These are phyloP conservation scores for Burhinus oedicnemus DNA, from an alignment of 2,113 vertebrate species.

Conservation along the genomic window DNA sequence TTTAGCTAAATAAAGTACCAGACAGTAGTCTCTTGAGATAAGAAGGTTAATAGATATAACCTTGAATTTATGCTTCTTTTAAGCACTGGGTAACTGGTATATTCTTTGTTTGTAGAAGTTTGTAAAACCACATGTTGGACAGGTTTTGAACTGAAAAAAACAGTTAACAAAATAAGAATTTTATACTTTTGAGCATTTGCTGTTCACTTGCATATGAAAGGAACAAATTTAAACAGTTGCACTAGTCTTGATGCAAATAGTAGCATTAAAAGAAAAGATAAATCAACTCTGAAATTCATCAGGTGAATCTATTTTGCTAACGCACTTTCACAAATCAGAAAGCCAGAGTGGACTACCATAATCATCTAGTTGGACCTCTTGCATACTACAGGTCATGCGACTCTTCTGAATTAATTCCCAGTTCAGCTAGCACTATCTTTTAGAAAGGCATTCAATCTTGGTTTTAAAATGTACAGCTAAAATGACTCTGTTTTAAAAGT, in stretches of 20 bases:
- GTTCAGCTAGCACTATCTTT: not conserved
- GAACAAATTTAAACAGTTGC: not conserved
- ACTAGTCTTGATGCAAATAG: not conserved
- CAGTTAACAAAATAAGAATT: not conserved
- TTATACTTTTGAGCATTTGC: not conserved
- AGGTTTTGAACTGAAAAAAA: not conserved
- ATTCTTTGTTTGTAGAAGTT: not conserved
- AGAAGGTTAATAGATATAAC: not conserved
- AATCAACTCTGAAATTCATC: not conserved
- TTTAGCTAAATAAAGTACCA: slow-evolving; percentile 31
- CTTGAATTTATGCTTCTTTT: slow-evolving; percentile 7
- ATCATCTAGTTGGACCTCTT: not conserved
- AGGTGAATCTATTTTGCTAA: not conserved
- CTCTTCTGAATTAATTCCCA: slow-evolving; percentile 12
- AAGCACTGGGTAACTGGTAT: not conserved
- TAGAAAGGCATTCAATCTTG: not conserved
- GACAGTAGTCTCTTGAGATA: not conserved
- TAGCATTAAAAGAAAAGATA: not conserved
- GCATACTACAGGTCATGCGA: not conserved
- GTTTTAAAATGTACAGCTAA: not conserved
- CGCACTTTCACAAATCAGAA: not conserved
- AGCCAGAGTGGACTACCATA: not conserved
- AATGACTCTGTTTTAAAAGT: not conserved
- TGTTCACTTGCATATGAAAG: not conserved
- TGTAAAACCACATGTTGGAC: not conserved